Base-by-base conservation (phyloP, 2,797 vertebrate genomes). In the Leptatherina wallacei region DNA sequence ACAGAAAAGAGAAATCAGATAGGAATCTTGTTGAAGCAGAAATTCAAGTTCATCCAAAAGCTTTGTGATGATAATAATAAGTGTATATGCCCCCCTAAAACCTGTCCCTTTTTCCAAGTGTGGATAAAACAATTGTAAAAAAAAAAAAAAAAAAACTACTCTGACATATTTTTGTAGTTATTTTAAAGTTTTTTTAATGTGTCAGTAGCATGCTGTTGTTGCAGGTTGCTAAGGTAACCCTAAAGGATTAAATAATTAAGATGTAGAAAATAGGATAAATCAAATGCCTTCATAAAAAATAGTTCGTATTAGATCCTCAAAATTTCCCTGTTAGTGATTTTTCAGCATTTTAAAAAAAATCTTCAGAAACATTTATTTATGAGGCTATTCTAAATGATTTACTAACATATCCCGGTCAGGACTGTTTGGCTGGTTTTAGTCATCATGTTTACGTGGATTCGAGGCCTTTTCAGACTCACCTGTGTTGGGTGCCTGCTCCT, bases 401-500 rank as follows among this genome's bases (percentile, higher is more conserved):
- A 10, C 47, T 6, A 8, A 18, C 12, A 55, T 55, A 2, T 54
- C 24, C 27, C 3, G 4, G 4, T 12, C 4, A 27, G 51, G 12
- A 12, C 4, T 54, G 24, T n/a, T n/a, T 9, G 9, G 20, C n/a
- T 29, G 10, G 13, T 55, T 55, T 55, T 16, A 30, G 14, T 13
- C 51, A 27, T 11, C 29, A 0, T 35, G 12, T 35, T 14, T 55
- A n/a, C 22, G 4, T 49, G 47, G 0, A 4, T 13, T 12, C 29
- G 36, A 61, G 35, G 38, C 56, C 71, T 59, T 49, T 61, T 72
- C 47, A 61, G 35, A 69, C 87, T 82, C 40, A 94, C 94, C 85
- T 92, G 92, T 16, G 90, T 80, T 0, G 94, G 94, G 42, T 89
- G 86, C 58, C 87, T 85, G 83, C 85, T 92, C 73, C 64, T 57